phyloP scores from a whole-genome alignment of 2,113 vertebrate genomes.

The Prolemur simus region DNA sequence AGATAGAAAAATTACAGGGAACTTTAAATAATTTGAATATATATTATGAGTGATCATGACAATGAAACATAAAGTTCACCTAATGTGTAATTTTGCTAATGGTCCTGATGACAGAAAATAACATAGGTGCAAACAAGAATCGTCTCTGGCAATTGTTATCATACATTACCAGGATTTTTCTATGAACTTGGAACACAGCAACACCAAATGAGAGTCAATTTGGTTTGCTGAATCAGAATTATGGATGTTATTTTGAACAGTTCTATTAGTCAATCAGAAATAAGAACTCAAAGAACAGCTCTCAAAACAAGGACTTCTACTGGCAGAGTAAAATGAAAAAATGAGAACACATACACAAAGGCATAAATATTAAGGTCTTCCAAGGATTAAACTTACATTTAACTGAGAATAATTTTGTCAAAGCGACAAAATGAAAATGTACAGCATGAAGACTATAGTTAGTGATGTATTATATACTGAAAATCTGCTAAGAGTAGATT shows the following conservation, averaged over 20 bases:
- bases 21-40: neutral
- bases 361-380: neutral
- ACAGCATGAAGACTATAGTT: neutral
- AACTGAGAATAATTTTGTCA: neutral
- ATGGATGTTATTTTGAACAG: neutral
- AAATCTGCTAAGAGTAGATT: neutral
- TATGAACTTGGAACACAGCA: neutral
- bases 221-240: neutral
- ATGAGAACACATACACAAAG: neutral
- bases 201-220: neutral
- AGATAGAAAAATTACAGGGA: neutral
- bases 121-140: neutral
- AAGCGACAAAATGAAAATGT: conserved; percentile 19
- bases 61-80: neutral
- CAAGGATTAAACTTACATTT: conserved; percentile 1
- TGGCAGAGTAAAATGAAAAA: neutral
- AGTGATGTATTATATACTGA: neutral
- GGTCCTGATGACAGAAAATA: neutral
- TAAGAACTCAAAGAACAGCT: neutral
- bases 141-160: neutral
- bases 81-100: neutral
- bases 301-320: neutral
- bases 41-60: neutral
- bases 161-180: neutral
- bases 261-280: neutral